Conservation (phyloP, 2,113 vertebrate species). For the Nycticorax nycticorax region DNA sequence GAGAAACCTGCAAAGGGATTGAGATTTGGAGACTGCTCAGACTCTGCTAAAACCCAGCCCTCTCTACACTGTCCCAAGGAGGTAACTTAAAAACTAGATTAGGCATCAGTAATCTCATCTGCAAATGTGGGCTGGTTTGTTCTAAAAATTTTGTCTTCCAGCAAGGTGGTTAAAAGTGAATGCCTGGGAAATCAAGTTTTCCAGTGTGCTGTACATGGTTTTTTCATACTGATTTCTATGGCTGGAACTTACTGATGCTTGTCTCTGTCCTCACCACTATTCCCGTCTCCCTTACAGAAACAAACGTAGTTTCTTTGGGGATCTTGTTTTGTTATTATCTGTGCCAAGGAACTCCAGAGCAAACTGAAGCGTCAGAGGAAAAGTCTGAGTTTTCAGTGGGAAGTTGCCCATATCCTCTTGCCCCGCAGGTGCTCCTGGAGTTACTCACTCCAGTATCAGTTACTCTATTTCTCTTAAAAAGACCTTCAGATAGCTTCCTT, state of each 20-base stretch:
- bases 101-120: not conserved
- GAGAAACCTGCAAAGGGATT: not conserved
- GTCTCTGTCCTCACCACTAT: not conserved
- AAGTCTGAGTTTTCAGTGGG: not conserved
- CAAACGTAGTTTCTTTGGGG: not conserved
- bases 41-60: not conserved
- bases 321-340: not conserved
- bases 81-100: not conserved
- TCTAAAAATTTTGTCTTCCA: not conserved
- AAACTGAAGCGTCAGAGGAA: not conserved
- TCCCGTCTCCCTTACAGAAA: not conserved
- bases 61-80: not conserved
- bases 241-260: not conserved
- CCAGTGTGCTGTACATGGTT: not conserved
- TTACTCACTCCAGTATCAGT: not conserved
- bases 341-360: not conserved
- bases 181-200: not conserved
- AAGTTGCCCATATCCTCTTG: not conserved
- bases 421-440: not conserved
- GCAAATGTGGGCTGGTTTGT: not conserved
- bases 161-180: not conserved
- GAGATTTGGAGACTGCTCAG: not conserved
- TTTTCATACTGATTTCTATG: not conserved
- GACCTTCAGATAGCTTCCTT: not conserved
- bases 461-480: not conserved